Conservation (phyloP, 2,888 invertebrate species). For the Lamellibrachia satsuma region DNA sequence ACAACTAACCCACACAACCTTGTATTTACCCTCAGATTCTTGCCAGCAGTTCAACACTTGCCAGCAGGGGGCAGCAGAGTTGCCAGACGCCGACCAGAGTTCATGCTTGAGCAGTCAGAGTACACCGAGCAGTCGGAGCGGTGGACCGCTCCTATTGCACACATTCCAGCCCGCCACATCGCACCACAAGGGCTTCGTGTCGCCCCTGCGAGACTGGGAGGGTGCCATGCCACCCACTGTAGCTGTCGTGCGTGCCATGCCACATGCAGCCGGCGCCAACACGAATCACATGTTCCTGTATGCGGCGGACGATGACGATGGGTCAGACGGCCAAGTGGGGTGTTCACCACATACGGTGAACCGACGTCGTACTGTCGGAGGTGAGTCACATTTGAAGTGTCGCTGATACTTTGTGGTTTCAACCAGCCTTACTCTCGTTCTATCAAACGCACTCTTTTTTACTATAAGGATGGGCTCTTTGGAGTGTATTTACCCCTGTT, state of each 20-base stretch:
- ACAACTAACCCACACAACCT: background rate
- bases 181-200: constrained; percentile 6
- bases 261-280: background rate
- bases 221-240: background rate
- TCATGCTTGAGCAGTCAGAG: background rate
- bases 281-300: background rate
- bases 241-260: background rate
- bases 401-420: no score
- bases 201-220: background rate
- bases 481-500: no score
- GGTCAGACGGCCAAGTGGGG: background rate
- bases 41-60: background rate
- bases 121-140: background rate
- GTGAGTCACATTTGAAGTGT: background rate
- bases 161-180: background rate
- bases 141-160: background rate
- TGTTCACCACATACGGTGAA: background rate
- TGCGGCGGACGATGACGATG: background rate
- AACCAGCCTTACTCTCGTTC: no score
- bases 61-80: constrained; percentile 6
- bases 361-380: background rate
- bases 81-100: background rate
- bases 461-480: no score
- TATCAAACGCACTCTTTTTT: no score
- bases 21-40: background rate